Base-by-base conservation (phyloP, 2,888 invertebrate species). In the Trissolcus japonicus region DNA sequence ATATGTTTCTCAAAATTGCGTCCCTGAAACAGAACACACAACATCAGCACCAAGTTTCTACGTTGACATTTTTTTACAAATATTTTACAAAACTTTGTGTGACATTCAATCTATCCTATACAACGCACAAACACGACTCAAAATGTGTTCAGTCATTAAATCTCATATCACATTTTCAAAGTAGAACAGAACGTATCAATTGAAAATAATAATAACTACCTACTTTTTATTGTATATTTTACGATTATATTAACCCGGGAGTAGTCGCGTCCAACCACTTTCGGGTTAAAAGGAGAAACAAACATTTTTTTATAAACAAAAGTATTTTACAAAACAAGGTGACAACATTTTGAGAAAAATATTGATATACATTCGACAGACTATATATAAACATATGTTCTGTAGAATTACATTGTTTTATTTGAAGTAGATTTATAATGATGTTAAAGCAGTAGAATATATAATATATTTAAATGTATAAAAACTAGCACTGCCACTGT, bases 401-500 rank as follows among this genome's bases (percentile, higher is more conserved):
- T 65, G 68, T 75, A 16, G 51, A 72, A 72, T 35, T 76, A 73
- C 73, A 60, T 59, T 72, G 79, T 79, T 79, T 79, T 54, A 72
- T 79, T 75, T 76, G 68, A 65, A 72, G 78, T 78, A 78, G 75
- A 75, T 78, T 72, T 75, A 75, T 78, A 75, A 78, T 74, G 65
- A 67, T 78, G 78, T 78, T 77, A 78, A 73, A 77, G 62, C 71
- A 77, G 80, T 81, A 82, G 80, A 79, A 69, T 79, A 76, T 81
- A 80, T 75, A 75, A 81, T 85, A 83, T 85, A 82, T 82, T 83
- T 81, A 84, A 84, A 84, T 82, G 84, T 84, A 81, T 79, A 69
- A 78, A 79, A 75, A 82, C 76, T 80, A 80, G 74, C 80, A 86
- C 87, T 88, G 88, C 88, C 89, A 89, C 88, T 88, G 86, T 87